A percentile compares a stretch with the other conserved stretches of the same genome.
phyloP scores from a whole-genome alignment of 2,888 invertebrate genomes.

The Leucozona laternaria region DNA sequence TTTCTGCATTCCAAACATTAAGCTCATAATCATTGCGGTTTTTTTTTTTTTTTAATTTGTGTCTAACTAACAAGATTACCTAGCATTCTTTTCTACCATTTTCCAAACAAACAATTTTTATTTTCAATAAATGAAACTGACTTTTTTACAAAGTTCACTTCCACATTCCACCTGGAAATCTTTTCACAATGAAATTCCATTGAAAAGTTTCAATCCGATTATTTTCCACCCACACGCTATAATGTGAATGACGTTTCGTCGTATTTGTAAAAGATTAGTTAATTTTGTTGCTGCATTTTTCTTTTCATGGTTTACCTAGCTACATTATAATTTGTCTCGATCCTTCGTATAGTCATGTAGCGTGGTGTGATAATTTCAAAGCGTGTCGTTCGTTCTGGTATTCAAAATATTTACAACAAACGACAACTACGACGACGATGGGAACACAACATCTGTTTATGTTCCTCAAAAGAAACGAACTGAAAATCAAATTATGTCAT shows the following conservation, averaged over 20 bases:
- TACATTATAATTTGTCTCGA: neutral
- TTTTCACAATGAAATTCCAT: conserved; percentile 34
- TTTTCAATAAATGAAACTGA: neutral
- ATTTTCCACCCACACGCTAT: conserved; percentile 47
- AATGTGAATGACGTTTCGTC: neutral
- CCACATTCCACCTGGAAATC: conserved; percentile 28
- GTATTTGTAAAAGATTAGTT: conserved; percentile 25
- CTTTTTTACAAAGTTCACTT: conserved; percentile 29
- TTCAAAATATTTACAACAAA: conserved; percentile 69
- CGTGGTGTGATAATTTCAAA: conserved; percentile 29
- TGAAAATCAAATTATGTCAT: conserved; percentile 72
- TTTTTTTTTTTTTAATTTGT: neutral
- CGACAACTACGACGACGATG: conserved; percentile 10
- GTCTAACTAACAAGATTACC: neutral
- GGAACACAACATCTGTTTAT: conserved; percentile 62
- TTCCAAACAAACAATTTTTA: neutral
- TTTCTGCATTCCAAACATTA: neutral
- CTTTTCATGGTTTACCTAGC: conserved; percentile 20
- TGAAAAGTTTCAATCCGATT: conserved; percentile 41
- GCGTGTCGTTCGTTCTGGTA: conserved; percentile 52
- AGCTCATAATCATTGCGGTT: neutral
- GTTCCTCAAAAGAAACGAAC: conserved; percentile 51
- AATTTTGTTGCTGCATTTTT: neutral
- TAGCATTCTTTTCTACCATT: neutral
- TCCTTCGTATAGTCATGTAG: neutral